Conservation (phyloP, 2,888 invertebrate species). For the Strigamia transsilvanica region DNA sequence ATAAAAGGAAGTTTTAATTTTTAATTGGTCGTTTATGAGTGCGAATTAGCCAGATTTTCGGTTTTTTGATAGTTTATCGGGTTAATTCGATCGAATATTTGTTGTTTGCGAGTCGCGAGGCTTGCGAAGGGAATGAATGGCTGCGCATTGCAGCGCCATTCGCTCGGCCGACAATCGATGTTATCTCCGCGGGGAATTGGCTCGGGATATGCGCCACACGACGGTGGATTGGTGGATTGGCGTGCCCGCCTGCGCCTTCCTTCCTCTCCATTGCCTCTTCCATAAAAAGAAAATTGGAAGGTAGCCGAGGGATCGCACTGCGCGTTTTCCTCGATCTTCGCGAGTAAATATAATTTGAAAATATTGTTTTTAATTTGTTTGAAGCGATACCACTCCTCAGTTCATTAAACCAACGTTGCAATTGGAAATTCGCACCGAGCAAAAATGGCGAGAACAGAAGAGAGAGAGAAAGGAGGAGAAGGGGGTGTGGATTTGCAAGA, state of each 20-base stretch:
- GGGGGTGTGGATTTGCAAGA: conserved; percentile 25
- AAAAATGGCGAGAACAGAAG: background rate
- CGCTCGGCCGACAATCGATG: conserved; percentile 51
- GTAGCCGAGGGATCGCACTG: conserved; percentile 23
- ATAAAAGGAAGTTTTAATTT: too few species aligned
- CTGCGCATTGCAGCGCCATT: conserved; percentile 35
- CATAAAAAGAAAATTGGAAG: conserved; percentile 54
- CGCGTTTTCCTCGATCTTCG: background rate
- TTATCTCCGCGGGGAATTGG: conserved; percentile 48
- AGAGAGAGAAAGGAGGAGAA: background rate
- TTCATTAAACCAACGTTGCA: conserved; percentile 51
- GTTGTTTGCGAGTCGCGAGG: background rate
- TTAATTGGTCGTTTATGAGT: too few species aligned
- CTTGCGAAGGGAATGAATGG: background rate
- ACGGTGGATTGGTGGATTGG: conserved; percentile 23
- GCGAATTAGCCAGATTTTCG: too few species aligned
- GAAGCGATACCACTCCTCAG: conserved; percentile 53
- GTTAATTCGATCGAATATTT: background rate
- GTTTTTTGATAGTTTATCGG: too few species aligned
- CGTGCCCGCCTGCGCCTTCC: background rate
- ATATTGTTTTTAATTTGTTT: conserved; percentile 55
- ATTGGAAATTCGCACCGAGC: conserved; percentile 51
- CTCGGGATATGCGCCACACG: conserved; percentile 1
- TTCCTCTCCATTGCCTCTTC: background rate
- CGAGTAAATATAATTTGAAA: conserved; percentile 54